phyloP scores from a whole-genome alignment of 2,888 invertebrate genomes.

The Drosophila limbata region DNA sequence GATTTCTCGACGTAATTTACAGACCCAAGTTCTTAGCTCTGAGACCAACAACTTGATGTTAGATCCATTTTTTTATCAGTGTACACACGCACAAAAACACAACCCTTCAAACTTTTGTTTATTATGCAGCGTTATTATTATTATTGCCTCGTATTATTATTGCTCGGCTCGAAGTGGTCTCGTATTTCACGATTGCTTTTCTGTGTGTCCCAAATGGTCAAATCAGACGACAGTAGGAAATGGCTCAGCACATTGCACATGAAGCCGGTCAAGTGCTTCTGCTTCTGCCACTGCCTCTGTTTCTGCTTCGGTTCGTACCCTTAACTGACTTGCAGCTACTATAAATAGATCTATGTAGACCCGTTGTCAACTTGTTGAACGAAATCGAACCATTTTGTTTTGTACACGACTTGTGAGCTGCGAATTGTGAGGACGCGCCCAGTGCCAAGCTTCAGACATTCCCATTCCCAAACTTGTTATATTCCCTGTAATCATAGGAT shows the following conservation, averaged over 20 bases:
- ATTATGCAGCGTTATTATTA: conserved; percentile 44
- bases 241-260: conserved; percentile 49
- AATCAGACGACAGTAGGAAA: conserved; percentile 31
- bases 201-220: conserved; percentile 35
- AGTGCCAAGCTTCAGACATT: conserved; percentile 16
- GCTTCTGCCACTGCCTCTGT: conserved; percentile 31
- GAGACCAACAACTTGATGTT: too few relatives aligned
- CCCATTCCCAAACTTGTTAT: neutral
- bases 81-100: neutral
- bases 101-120: conserved; percentile 26
- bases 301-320: conserved; percentile 27
- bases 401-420: conserved; percentile 13
- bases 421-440: conserved; percentile 12
- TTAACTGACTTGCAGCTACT: conserved; percentile 48
- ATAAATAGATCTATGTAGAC: conserved; percentile 49
- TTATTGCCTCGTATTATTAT: conserved; percentile 29
- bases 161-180: conserved; percentile 25
- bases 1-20: too few relatives aligned
- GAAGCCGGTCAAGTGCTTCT: conserved; percentile 64
- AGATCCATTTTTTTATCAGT: too few relatives aligned
- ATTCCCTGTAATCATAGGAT: conserved; percentile 22
- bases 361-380: conserved; percentile 61
- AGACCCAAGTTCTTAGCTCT: too few relatives aligned
- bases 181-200: conserved; percentile 51
- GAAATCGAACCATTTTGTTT: conserved; percentile 57